phyloP scores from a whole-genome alignment of 2,797 vertebrate species.

The Melanotaenia trifasciata region DNA sequence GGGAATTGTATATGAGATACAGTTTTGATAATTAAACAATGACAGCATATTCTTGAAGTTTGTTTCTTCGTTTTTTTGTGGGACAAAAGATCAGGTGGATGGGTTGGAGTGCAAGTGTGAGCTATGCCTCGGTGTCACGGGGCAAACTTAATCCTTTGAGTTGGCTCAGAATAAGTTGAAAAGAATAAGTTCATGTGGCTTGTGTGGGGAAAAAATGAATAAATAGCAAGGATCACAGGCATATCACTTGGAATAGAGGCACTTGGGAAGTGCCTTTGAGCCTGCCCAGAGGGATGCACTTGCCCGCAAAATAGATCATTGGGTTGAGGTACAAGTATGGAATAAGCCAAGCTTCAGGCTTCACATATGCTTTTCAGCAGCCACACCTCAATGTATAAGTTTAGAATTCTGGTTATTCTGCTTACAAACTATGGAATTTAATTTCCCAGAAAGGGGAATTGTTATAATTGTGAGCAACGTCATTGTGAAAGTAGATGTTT shows the following conservation, averaged over 20 bases:
- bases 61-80: background rate
- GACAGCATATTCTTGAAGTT: slow-evolving; percentile 23
- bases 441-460: slow-evolving; percentile 7
- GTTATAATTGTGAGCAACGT: background rate
- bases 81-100: background rate
- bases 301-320: background rate
- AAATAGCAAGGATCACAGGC: background rate
- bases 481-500: slow-evolving; percentile 10
- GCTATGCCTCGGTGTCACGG: background rate
- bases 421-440: background rate
- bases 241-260: background rate
- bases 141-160: background rate
- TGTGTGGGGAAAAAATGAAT: background rate
- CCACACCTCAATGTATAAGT: background rate
- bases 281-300: background rate
- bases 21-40: slow-evolving; percentile 70
- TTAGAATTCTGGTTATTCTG: background rate
- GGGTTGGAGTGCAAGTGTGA: background rate
- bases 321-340: background rate
- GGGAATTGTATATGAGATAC: slow-evolving; percentile 58
- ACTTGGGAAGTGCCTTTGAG: no score
- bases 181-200: background rate
- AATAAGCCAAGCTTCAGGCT: background rate
- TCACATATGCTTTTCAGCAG: background rate
- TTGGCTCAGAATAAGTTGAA: no score